Percentiles rank a stretch among this genome's conserved stretches.
Conservation (phyloP, 64 coral and sea anemone species). For the Platygyra sinensis region DNA sequence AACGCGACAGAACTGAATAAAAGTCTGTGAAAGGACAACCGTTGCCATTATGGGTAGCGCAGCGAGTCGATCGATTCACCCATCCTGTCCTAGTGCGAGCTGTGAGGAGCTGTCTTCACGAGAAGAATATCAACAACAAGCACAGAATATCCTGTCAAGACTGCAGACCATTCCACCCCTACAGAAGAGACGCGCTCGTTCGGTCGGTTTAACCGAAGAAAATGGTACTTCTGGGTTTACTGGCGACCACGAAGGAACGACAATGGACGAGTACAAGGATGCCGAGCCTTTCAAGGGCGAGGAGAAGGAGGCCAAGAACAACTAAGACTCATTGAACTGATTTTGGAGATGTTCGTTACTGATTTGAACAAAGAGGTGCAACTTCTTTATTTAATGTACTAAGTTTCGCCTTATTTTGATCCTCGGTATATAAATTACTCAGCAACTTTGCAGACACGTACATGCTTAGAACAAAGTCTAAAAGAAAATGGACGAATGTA, state of each 20-base stretch:
- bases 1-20: neutral
- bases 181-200: neutral
- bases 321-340: too few species aligned
- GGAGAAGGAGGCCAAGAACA: too few species aligned
- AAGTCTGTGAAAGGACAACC: too few species aligned
- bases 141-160: neutral
- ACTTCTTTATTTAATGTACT: too few species aligned
- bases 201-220: neutral
- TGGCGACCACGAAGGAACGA: neutral
- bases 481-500: too few species aligned
- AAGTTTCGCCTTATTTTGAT: too few species aligned
- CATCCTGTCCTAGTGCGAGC: too few species aligned
- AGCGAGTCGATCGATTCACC: neutral
- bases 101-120: neutral
- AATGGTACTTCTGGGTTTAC: slow-evolving; percentile 1
- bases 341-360: too few species aligned
- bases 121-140: neutral
- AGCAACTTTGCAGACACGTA: too few species aligned
- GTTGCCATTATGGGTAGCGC: neutral
- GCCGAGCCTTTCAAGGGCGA: neutral
- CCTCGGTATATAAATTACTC: too few species aligned
- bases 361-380: too few species aligned
- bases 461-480: too few species aligned
- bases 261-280: neutral
- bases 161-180: neutral